Base-by-base conservation (phyloP, 2,888 invertebrate species). In the Pandemis heparana region DNA sequence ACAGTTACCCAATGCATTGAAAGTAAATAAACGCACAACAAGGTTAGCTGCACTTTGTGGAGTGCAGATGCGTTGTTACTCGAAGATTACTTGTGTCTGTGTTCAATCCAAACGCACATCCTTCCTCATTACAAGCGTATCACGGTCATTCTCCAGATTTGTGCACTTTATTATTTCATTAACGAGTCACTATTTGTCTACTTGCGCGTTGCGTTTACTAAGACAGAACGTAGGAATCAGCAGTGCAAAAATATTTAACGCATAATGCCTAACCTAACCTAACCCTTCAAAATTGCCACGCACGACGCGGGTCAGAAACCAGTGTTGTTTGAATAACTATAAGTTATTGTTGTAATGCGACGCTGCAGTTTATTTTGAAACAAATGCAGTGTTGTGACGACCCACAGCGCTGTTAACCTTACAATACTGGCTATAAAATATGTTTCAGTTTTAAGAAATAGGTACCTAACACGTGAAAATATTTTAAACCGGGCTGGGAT, bases 301-400 rank as follows among this genome's bases (percentile, higher is more conserved):
- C 6, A 5, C 12, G 9, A 7, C 32, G 32, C 59, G 41, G 43
- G n/a, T 14, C 32, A 46, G 46, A 48, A 64, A 48, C 48, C 32
- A 1, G 46, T 46, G 48, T 65, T 65, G 65, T 65, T 51, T 65
- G 51, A 65, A 65, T 65, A 65, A 65, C 65, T 65, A 65, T 51
- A 51, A 38, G 48, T 51, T 65, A 48, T 51, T 64, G 62, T 62
- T 63, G 65, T 51, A 65, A 65, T 38, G 38, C 16, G 65, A 65
- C 38, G 38, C 65, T 38, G 65, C 32, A 46, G 46, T 64, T 65
- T 65, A 65, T 65, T 65, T 51, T 65, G 48, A 65, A 65, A 65
- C 65, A 65, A 38, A 51, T n/a, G 32, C 48, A 4, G 46, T 65
- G 65, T 65, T 65, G 14, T 65, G 65, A 65, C 65, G 65, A 65